These are phyloP conservation scores for Centropyge bicolor DNA, from an alignment of 2,797 vertebrate genomes.

Conservation along the genomic window DNA sequence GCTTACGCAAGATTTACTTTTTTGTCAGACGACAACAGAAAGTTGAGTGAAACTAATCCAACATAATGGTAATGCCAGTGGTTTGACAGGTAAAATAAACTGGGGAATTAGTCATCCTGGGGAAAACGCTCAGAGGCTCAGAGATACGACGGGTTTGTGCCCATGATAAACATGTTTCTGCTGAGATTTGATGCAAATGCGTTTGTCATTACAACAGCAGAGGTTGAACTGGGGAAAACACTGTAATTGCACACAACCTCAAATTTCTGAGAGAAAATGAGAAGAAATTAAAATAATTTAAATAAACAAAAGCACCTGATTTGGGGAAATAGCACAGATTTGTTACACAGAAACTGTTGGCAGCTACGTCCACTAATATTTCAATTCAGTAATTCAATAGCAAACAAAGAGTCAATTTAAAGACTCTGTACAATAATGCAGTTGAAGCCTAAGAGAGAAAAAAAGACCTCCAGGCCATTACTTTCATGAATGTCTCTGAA, in stretches of 20 bases:
- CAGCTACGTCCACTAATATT: background rate
- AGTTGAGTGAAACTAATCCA: slow-evolving; percentile 73
- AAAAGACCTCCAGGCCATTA: slow-evolving; percentile 47
- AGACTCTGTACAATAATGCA: slow-evolving; percentile 42
- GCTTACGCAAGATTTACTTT: slow-evolving; percentile 68
- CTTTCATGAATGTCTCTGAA: slow-evolving; percentile 59
- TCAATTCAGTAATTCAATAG: background rate
- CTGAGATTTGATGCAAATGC: slow-evolving; percentile 20
- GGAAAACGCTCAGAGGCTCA: background rate
- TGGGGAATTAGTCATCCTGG: slow-evolving; percentile 57
- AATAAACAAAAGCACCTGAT: background rate
- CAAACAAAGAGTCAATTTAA: slow-evolving; percentile 19
- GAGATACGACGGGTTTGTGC: background rate
- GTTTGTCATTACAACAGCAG: slow-evolving; percentile 19
- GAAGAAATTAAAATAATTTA: background rate
- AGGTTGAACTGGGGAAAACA: background rate
- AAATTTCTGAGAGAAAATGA: slow-evolving; percentile 7
- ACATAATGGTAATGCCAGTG: slow-evolving; percentile 56
- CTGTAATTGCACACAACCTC: background rate
- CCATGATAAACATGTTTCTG: slow-evolving; percentile 45
- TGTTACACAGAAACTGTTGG: background rate
- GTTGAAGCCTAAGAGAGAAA: slow-evolving; percentile 9
- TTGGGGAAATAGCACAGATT: background rate
- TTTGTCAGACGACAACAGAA: slow-evolving; percentile 67
- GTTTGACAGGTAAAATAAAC: slow-evolving; percentile 69